Evolutionary conservation across 1,140 invertebrate genomes (phyloP), one percentile per base, ranked within the genome.

Genomic region (Calosoma granatense): DNA sequence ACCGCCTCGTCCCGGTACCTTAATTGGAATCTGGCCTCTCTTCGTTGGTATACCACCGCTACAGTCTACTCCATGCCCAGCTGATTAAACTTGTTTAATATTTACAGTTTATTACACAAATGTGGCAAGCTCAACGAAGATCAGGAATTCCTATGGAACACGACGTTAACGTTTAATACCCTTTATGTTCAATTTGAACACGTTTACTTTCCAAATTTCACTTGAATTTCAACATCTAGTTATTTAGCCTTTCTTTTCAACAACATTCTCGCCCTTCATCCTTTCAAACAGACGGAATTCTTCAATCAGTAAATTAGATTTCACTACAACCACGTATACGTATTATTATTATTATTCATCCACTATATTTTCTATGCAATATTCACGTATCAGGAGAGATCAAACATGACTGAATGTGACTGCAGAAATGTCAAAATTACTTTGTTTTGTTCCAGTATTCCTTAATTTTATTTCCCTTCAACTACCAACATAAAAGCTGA

Each of bases 41-140:
- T 47, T 36, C 4, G 41, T 11, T 17, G 17, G 9, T 47, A 17
- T 17, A 17, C 9, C 15, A 17, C 9, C 41, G 6, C 41, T 9
- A 17, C 41, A 17, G 41, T 9, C 15, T 47, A 9, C 41, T 12
- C 41, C 41, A 47, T 36, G 41, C 6, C 3, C 41, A 47, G 41
- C 41, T 47, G 41, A 47, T 47, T 47, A 47, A 47, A 47, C 41
- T 47, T 47, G 41, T 47, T 47, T 47, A 47, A 47, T 47, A 47
- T 47, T 47, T 47, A 47, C 9, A 47, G 41, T 47, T 30, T 47
- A 47, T 47, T 47, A 47, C 41, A 47, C 41, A 47, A 47, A 47
- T 47, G 41, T 47, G 17, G 41, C 41, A 47, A 47, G 17, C 41
- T 47, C 41, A 17, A 6, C 6, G 41, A 47, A 47, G 41, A 47